A percentile compares a stretch with the other conserved stretches of the same genome.
Evolutionary conservation across 2,888 invertebrate species (phyloP).

Genomic region (Cosmia pyralina): DNA sequence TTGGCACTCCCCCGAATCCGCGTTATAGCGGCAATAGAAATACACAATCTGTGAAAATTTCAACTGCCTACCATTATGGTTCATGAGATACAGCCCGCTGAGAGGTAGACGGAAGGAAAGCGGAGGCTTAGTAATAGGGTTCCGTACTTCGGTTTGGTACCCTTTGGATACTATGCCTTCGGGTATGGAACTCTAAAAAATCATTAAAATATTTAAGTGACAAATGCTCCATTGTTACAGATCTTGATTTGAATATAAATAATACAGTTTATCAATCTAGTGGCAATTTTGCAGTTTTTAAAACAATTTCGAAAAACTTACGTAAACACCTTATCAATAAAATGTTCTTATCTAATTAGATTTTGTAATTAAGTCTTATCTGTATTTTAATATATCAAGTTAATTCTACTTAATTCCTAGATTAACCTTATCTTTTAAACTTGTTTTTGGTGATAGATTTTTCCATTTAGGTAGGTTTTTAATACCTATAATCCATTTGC

Average conservation of each 20-base stretch:
- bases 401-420: slow-evolving; percentile 45
- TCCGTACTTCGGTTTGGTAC: too few relatives aligned
- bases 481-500: not conserved
- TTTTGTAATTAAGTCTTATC: slow-evolving; percentile 46
- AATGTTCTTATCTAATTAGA: slow-evolving; percentile 47
- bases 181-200: too few relatives aligned
- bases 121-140: too few relatives aligned
- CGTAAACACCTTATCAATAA: slow-evolving; percentile 31
- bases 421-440: slow-evolving; percentile 48
- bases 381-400: slow-evolving; percentile 37
- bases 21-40: too few relatives aligned
- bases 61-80: too few relatives aligned
- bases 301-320: slow-evolving; percentile 25
- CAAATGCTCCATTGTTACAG: not conserved
- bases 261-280: not conserved
- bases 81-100: too few relatives aligned
- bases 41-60: too few relatives aligned
- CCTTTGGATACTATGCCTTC: too few relatives aligned
- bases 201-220: not conserved
- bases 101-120: too few relatives aligned
- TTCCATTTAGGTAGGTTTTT: slow-evolving; percentile 20
- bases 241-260: not conserved
- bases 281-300: not conserved
- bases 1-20: too few relatives aligned
- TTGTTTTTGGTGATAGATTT: slow-evolving; percentile 22